A percentile compares a stretch with the other conserved stretches of the same genome.
Evolutionary conservation across 2,888 invertebrate species (phyloP).

Genomic region (Heliconius aoede): DNA sequence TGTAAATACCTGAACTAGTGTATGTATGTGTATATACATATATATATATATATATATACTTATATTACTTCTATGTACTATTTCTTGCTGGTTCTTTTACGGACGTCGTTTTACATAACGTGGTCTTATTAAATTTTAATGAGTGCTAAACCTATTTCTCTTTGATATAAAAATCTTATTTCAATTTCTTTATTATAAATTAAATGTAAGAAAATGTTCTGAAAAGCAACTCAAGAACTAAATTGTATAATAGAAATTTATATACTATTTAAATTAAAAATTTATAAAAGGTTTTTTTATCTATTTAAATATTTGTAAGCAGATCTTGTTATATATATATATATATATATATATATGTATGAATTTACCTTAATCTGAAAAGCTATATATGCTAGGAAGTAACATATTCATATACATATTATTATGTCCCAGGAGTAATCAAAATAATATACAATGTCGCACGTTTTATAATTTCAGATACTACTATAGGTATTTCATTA

Average conservation of each 20-base stretch:
- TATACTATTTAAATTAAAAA: not conserved
- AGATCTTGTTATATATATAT: too few relatives aligned
- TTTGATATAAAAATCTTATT: not conserved
- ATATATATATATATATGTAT: too few relatives aligned
- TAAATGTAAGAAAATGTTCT: not conserved
- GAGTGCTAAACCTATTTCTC: not conserved
- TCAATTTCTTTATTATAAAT: not conserved
- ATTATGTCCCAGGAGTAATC: not conserved
- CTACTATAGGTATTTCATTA: too few relatives aligned
- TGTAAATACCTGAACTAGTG: constrained; percentile 46
- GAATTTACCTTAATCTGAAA: not conserved
- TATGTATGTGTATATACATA: too few relatives aligned
- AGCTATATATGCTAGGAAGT: not conserved
- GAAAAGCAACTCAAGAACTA: not conserved
- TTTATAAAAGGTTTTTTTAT: not conserved
- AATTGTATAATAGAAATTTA: not conserved
- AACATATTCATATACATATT: not conserved
- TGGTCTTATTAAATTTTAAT: constrained; percentile 15
- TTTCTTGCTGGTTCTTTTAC: not conserved
- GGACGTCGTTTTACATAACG: not conserved
- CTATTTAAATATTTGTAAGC: not conserved
- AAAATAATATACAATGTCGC: not conserved
- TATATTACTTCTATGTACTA: not conserved
- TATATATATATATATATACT: too few relatives aligned
- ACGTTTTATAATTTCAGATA: not conserved